Conservation (phyloP, 2,797 vertebrate species). For the Tapera naevia region DNA sequence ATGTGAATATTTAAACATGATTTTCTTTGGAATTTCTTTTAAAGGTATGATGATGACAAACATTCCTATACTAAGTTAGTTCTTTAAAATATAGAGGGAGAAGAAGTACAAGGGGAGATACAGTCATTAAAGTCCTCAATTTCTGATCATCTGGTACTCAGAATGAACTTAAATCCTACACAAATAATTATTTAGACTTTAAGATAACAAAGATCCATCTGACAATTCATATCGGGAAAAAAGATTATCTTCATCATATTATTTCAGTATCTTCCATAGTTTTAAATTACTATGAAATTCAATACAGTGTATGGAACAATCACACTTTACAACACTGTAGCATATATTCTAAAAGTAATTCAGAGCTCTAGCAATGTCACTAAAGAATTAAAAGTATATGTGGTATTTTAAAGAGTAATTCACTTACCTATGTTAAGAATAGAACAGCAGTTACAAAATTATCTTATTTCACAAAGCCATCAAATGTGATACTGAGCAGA, state of each 20-base stretch:
- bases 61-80: neutral
- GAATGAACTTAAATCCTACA: neutral
- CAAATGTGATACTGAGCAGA: neutral
- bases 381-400: constrained; percentile 11
- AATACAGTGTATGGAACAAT: neutral
- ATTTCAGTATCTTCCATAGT: neutral
- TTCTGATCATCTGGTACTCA: neutral
- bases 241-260: neutral
- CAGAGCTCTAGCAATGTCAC: neutral
- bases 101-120: neutral
- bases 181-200: constrained; percentile 5
- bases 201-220: constrained; percentile 1
- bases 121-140: neutral
- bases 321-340: neutral
- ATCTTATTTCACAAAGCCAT: neutral
- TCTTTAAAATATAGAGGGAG: neutral
- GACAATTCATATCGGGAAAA: neutral
- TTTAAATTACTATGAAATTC: constrained; percentile 7
- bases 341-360: neutral
- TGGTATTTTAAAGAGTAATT: neutral
- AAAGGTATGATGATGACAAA: neutral
- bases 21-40: neutral
- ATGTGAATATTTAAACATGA: neutral
- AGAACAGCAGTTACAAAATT: neutral
- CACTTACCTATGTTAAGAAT: neutral